Conservation (phyloP, 2,888 invertebrate genomes). For the Adineta ricciae region DNA sequence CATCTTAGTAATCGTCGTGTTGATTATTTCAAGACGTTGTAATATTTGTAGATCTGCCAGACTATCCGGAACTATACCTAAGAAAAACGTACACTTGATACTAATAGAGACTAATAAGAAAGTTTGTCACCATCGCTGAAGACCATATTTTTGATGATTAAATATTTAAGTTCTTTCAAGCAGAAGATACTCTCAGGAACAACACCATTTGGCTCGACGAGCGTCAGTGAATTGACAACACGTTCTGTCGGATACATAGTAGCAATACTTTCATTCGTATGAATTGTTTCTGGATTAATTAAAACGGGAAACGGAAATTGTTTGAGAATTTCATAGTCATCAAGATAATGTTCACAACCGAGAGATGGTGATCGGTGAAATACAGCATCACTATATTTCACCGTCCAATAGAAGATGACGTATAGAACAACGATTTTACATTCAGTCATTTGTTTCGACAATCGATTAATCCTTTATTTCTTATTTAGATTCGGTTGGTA, state of each 20-base stretch:
- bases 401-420: not conserved
- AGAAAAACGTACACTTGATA: not conserved
- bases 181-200: not conserved
- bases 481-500: too few relatives aligned
- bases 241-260: not conserved
- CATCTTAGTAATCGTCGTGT: not conserved
- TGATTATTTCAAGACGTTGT: not conserved
- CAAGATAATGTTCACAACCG: not conserved
- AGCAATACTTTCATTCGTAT: not conserved
- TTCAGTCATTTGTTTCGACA: not conserved
- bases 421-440: not conserved
- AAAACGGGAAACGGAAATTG: not conserved
- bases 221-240: not conserved
- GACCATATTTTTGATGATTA: not conserved
- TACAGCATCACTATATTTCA: not conserved
- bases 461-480: too few relatives aligned
- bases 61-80: not conserved
- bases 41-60: not conserved
- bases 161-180: not conserved
- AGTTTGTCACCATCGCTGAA: not conserved
- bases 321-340: not conserved
- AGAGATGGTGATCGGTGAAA: not conserved
- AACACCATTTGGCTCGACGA: not conserved
- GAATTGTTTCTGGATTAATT: not conserved
- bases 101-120: not conserved